A percentile compares a stretch with the other conserved stretches of the same genome.
Conservation (phyloP, 1,140 invertebrate species). For the Lerema accius region DNA sequence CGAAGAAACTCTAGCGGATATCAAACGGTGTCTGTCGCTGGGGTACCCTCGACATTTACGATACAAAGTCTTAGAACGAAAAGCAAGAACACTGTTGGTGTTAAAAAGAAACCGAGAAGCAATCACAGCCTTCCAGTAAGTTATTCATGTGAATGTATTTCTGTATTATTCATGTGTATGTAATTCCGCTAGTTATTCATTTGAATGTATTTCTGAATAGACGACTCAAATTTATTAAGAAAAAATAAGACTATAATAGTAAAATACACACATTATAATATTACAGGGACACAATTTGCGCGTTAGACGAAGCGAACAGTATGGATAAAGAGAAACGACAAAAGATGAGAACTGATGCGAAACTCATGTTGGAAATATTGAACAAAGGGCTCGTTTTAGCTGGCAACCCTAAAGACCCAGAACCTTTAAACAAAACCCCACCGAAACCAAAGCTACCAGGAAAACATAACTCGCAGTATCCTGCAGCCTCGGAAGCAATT, state of each 20-base stretch:
- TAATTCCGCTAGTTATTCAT: too few relatives aligned
- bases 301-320: conserved; percentile 85
- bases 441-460: conserved; percentile 70
- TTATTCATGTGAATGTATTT: too few relatives aligned
- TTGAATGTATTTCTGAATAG: too few relatives aligned
- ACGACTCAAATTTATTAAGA: too few relatives aligned
- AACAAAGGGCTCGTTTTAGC: conserved; percentile 81
- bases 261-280: too few relatives aligned
- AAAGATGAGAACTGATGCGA: conserved; percentile 87
- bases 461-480: conserved; percentile 82
- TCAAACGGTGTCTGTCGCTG: conserved; percentile 86
- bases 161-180: too few relatives aligned
- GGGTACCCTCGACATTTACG: conserved; percentile 89
- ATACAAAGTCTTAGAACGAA: conserved; percentile 91
- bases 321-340: conserved; percentile 86
- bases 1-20: conserved; percentile 87
- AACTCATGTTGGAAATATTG: conserved; percentile 88
- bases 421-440: conserved; percentile 57
- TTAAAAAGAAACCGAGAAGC: conserved; percentile 88
- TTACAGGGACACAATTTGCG: conserved; percentile 84
- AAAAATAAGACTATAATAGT: too few relatives aligned
- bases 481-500: conserved; percentile 83
- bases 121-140: conserved; percentile 85
- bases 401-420: conserved; percentile 68
- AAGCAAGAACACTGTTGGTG: conserved; percentile 89